Evolutionary conservation across 2,797 vertebrate genomes (phyloP).

Genomic region (Eulemur mongoz): DNA sequence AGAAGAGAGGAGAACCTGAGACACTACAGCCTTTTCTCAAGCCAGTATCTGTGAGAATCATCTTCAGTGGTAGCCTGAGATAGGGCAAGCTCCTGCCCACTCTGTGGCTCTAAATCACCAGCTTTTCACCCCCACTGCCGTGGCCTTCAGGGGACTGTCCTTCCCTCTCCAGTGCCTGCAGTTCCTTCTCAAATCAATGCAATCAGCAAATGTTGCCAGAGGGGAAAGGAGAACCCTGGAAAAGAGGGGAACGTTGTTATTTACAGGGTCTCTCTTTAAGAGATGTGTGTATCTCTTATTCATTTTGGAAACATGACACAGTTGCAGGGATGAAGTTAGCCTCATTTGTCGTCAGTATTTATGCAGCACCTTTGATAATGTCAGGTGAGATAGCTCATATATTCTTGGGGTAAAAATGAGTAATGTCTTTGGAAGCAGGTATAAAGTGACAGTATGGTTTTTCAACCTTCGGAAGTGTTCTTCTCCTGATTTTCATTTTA

Average conservation of each 20-base stretch:
- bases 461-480: constrained; percentile 46
- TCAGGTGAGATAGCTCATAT: neutral
- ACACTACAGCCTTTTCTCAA: neutral
- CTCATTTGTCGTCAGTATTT: constrained; percentile 12
- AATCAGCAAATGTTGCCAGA: neutral
- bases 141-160: neutral
- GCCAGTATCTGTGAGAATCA: neutral
- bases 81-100: rapidly evolving
- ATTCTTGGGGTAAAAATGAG: neutral
- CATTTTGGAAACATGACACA: neutral
- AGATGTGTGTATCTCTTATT: neutral
- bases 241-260: neutral
- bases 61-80: neutral
- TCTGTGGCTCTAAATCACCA: neutral
- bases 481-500: constrained; percentile 34
- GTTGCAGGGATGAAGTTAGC: neutral
- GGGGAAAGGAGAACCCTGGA: neutral
- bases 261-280: neutral
- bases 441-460: constrained; percentile 6
- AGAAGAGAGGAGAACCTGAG: neutral
- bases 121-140: neutral
- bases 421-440: constrained; percentile 41
- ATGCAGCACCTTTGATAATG: constrained; percentile 42
- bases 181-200: rapidly evolving
- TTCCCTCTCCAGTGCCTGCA: neutral